Evolutionary conservation across 1,140 invertebrate species (phyloP), one percentile per base, ranked within the genome.

Genomic region (Drosophila busckii): DNA sequence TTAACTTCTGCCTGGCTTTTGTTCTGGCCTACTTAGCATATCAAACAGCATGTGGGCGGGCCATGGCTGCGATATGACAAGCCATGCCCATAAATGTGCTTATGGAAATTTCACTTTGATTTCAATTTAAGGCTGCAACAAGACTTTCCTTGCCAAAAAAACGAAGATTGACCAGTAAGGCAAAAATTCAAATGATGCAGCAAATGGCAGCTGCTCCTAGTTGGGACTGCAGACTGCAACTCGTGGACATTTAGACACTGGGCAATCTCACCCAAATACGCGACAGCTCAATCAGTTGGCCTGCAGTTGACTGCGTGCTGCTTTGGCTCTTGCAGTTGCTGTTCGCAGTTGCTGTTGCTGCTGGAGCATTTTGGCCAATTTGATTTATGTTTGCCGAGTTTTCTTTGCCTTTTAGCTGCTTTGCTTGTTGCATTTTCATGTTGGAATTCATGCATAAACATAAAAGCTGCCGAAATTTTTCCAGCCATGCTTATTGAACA

Each of bases 361-460:
- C 44, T 26, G 56, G 17, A 60, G 45, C 40, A 58, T 50, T 56
- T 69, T 52, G 69, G 68, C 50, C 70, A 73, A 68, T 78, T 78
- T 78, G 73, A 78, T 78, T 78, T 78, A 78, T 80, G 69, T 50
- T 28, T 63, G 37, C 29, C 29, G 41, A 44, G 32, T 54, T 68
- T 67, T 60, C 73, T 78, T 80, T 41, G 44, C 53, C 56, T 52
- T 66, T 65, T 52, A n/a, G n/a, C n/a, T n/a, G n/a, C n/a, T n/a
- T n/a, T n/a, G 68, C 73, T 71, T 62, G 73, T 80, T 71, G 68
- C 73, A 62, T 64, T 68, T 78, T 80, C 73, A 78, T 78, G 73
- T 78, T 68, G 73, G 73, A 78, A 78, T 78, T 78, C 73, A 80
- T 78, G 73, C 78, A 78, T 78, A 78, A 78, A 78, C 73, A 78